Conservation (phyloP, 2,797 vertebrate species). For the Myioborus miniatus region DNA sequence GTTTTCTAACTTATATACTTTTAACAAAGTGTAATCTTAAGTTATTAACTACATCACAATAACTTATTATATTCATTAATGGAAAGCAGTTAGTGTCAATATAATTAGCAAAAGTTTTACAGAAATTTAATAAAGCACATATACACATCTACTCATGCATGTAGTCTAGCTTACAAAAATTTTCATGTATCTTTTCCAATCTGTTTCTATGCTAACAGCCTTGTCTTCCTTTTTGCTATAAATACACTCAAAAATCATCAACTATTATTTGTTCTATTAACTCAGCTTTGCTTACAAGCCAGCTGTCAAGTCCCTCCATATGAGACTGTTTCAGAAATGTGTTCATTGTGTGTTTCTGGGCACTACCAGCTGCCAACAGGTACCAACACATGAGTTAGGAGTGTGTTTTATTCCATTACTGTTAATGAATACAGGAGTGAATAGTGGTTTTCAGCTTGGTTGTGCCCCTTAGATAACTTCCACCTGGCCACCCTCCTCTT, state of each 20-base stretch:
- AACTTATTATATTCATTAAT: background rate
- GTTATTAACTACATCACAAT: background rate
- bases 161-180: background rate
- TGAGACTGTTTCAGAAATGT: background rate
- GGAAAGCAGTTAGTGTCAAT: background rate
- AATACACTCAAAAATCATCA: background rate
- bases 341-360: background rate
- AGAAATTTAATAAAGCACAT: background rate
- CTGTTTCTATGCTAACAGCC: background rate
- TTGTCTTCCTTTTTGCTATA: background rate
- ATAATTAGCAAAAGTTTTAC: background rate
- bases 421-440: background rate
- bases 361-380: background rate
- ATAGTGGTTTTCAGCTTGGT: background rate
- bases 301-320: background rate
- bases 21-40: background rate
- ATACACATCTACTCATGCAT: background rate
- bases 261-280: background rate
- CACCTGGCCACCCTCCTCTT: background rate
- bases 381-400: background rate
- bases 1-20: background rate
- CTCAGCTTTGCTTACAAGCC: background rate
- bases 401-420: background rate
- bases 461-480: background rate
- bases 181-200: background rate